Evolutionary conservation across 2,113 vertebrate species (phyloP), one percentile per base, ranked within the genome.

Genomic region (Podocnemis expansa): DNA sequence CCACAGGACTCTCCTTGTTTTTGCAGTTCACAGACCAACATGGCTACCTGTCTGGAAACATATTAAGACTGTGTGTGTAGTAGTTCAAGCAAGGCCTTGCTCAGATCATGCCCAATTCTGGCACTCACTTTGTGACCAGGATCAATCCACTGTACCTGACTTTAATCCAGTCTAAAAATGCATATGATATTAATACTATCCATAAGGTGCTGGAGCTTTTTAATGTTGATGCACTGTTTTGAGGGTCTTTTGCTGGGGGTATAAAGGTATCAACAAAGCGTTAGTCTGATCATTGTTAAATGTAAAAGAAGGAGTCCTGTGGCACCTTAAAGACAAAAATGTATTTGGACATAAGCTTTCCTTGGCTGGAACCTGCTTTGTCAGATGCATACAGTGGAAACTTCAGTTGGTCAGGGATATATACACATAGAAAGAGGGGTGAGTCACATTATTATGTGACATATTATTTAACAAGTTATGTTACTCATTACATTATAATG

Each of bases 111-210:
- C 75, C 63, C n/a, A 11, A 92, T 84, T 78, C 75, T 88, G 51
- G 47, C 38, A 82, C 21, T 83, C 56, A 49, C 80, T 85, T 58
- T 17, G 12, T 54, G 79, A 94, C 83, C 87, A 88, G 83, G 89
- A 94, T 43, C 52, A 89, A 94, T 86, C 83, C 67, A 73, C 63
- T 38, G 43, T 67, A 29, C 52, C 79, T 60, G 82, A 88, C 43
- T 5, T 4, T 83, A 89, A 95, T 88, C n/a, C 24, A 86, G 60
- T 91, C 54, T 89, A 70, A 95, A 95, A 91, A 70, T 88, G 76
- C 49, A 51, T 51, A 79, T 56, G 31, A 56, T 38, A 41, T 55
- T 89, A 93, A 60, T 85, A 92, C 55, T 70, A 52, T 47, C 89
- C 56, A 27, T 29, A 29, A 58, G 11, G 21, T 29, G 24, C 31